Base-by-base conservation (phyloP, 2,797 vertebrate genomes). In the Gymnopithys bicolor region DNA sequence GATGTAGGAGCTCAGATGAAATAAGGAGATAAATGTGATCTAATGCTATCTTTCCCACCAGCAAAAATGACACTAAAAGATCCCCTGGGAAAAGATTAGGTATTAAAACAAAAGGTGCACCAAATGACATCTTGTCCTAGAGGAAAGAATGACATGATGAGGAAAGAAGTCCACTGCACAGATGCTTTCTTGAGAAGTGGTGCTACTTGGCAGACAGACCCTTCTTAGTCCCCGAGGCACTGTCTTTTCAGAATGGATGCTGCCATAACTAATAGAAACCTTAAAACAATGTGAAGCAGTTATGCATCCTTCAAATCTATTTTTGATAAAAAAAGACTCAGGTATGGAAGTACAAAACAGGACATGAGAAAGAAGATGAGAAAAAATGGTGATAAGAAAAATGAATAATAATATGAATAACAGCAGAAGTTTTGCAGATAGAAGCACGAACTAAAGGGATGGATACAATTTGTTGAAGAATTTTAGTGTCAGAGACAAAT, bases 151-250 rank as follows among this genome's bases (percentile, higher is more conserved):
- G 7, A 33, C 15, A 55, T 0, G 0, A 22, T 13, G 19, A 71
- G 4, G 14, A 80, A 35, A 22, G 27, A 66, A 48, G 10, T 37
- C 18, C 58, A 7, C 19, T 35, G 13, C 43, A 48, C 2, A 22
- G 14, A 13, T 58, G 8, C 4, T 76, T 78, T 32, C 52, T 59
- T 2, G 2, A 52, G 17, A 83, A 74, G 16, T 37, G 27, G 2
- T 10, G 2, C 3, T 70, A 0, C 67, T 32, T 48, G 48, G 12
- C 67, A 63, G 39, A 46, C 0, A 10, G 35, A 45, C 4, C 84
- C 2, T 19, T 5, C 16, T 11, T 82, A 13, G 5, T 3, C 11
- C 13, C 7, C 0, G 1, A 56, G 10, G 16, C 19, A n/a, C 3
- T 25, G 1, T 32, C 17, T 76, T 66, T 67, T 37, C 16, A 45